Conservation (phyloP, 2,113 vertebrate species). For the Poeciliopsis occidentalis region DNA sequence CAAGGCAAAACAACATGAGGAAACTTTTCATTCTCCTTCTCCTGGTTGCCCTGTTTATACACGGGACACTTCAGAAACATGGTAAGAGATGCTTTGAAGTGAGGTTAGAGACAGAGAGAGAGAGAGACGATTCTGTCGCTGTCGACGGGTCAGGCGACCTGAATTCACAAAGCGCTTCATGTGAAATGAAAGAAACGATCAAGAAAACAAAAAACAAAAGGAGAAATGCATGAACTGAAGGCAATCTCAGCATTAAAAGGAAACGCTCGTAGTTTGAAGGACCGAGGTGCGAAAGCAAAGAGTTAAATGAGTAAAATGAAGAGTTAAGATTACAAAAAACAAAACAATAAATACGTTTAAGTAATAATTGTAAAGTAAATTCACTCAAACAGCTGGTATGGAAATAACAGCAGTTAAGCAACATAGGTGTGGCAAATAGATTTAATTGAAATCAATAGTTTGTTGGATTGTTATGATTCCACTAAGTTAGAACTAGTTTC, state of each 20-base stretch:
- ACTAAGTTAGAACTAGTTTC: too few relatives aligned
- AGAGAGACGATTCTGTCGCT: too few relatives aligned
- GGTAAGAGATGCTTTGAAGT: conserved; percentile 42
- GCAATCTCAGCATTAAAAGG: not conserved
- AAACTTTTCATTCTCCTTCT: conserved; percentile 32
- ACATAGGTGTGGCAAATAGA: not conserved
- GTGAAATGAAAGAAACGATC: not conserved
- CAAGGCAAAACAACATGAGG: conserved; percentile 22
- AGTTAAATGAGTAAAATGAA: too few relatives aligned
- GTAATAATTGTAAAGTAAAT: not conserved
- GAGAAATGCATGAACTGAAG: not conserved
- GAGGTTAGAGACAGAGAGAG: too few relatives aligned
- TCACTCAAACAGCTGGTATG: not conserved
- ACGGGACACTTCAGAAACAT: conserved; percentile 32
- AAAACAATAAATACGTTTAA: not conserved
- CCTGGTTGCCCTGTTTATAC: conserved; percentile 13
- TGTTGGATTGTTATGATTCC: too few relatives aligned
- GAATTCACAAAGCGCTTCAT: too few relatives aligned
- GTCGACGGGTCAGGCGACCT: too few relatives aligned
- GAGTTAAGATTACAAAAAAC: too few relatives aligned
- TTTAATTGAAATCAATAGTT: not conserved
- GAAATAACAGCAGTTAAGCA: not conserved
- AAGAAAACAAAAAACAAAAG: not conserved
- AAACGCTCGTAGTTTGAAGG: not conserved
- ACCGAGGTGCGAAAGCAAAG: not conserved